Base-by-base conservation (phyloP, 2,113 vertebrate genomes). In the Canis aureus region DNA sequence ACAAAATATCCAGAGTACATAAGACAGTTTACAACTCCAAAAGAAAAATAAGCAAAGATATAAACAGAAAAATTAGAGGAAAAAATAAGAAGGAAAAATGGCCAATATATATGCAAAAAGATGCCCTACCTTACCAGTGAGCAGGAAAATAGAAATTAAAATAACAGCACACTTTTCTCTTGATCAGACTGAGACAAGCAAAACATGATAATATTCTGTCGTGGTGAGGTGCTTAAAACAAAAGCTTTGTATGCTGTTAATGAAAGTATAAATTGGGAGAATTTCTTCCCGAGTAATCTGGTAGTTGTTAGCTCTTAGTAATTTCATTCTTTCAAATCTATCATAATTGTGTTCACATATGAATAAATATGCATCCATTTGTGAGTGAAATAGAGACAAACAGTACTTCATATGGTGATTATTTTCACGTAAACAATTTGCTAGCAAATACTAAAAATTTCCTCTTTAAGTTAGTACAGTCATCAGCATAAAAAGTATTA, bases 241-340 rank as follows among this genome's bases (percentile, higher is more conserved):
- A 35, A 64, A 6, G 43, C 3, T 55, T 71, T 57, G 19, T 23
- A n/a, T 1, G 38, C 1, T 57, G 51, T 57, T 83, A 80, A 66
- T 73, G 10, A n/a, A 16, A 84, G 1, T 13, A 69, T 29, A 79
- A 60, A 89, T 23, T 55, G 43, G 16, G 38, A 73, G 20, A 60
- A 1, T 92, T 38, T 78, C 66, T 89, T 71, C 27, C 74, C n/a
- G 11, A 88, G 12, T 85, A 43, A 81, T 64, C 15, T 92, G 23
- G 22, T 49, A 69, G 15, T 85, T 64, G 51, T 67, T 80, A 64
- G 32, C 4, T n/a, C 20, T 59, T 67, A 79, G 8, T 11, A 93
- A 69, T 59, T 89, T 69, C 7, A 81, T 76, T 93, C 20, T 91
- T 93, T 76, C 60, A 51, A 96, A 51, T 64, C 13, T 93, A 81